phyloP scores from a whole-genome alignment of 2,888 invertebrate species.

The Elegia similella region DNA sequence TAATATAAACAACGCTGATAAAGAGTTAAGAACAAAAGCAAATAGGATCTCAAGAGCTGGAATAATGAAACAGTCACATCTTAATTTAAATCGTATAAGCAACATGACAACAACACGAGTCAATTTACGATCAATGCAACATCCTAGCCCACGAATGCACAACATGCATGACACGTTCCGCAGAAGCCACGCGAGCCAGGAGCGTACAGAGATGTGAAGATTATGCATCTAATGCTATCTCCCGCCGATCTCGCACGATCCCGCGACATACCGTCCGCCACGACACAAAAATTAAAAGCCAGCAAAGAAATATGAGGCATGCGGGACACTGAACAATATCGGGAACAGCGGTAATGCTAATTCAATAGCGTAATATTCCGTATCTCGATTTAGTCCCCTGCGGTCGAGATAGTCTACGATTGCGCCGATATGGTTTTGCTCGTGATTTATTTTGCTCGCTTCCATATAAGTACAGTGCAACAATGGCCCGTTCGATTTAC shows the following conservation, averaged over 20 bases:
- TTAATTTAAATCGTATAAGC: background rate
- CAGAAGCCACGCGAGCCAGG: conserved; percentile 40
- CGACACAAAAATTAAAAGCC: conserved; percentile 63
- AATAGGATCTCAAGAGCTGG: no score
- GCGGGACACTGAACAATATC: conserved; percentile 52
- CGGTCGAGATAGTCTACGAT: conserved; percentile 74
- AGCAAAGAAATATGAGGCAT: conserved; percentile 60
- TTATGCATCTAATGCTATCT: conserved; percentile 61
- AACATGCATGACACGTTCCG: conserved; percentile 46
- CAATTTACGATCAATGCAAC: conserved; percentile 32
- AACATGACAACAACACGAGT: conserved; percentile 29
- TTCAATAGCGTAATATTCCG: conserved; percentile 76
- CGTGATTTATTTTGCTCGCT: conserved; percentile 79
- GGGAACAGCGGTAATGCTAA: conserved; percentile 75
- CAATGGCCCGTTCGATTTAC: conserved; percentile 77
- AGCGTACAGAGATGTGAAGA: conserved; percentile 53
- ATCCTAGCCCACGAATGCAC: conserved; percentile 18
- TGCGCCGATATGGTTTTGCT: conserved; percentile 74
- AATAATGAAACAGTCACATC: no score
- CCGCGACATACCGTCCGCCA: conserved; percentile 38
- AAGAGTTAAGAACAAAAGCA: no score
- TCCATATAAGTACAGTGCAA: conserved; percentile 76
- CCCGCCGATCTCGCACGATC: conserved; percentile 66
- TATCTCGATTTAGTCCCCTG: conserved; percentile 63
- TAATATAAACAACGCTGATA: no score